phyloP scores from a whole-genome alignment of 2,888 invertebrate species.

The Aporophyla nigra region DNA sequence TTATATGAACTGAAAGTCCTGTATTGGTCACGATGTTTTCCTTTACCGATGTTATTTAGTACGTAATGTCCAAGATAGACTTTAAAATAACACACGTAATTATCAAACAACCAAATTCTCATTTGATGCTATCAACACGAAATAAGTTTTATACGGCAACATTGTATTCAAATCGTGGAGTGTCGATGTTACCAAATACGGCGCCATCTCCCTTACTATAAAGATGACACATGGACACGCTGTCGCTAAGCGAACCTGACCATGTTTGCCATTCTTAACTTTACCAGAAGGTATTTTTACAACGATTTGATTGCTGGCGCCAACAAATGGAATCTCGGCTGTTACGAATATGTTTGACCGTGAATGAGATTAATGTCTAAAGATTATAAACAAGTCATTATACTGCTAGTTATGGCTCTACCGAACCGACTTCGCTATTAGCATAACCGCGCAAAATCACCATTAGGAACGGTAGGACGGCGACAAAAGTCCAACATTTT shows the following conservation, averaged over 20 bases:
- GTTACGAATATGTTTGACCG: conserved; percentile 72
- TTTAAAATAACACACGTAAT: not conserved
- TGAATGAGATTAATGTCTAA: conserved; percentile 63
- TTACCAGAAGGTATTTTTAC: conserved; percentile 46
- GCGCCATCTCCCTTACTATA: conserved; percentile 34
- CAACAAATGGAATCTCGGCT: conserved; percentile 65
- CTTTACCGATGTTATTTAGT: not conserved
- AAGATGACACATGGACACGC: conserved; percentile 37
- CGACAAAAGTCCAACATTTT: conserved; percentile 46
- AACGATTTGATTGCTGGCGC: conserved; percentile 72
- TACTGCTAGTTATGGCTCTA: conserved; percentile 66
- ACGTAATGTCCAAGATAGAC: not conserved
- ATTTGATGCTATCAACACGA: not conserved
- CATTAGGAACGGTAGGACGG: conserved; percentile 41
- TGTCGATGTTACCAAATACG: conserved; percentile 27
- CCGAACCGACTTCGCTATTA: conserved; percentile 69
- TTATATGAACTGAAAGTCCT: not conserved
- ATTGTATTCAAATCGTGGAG: conserved; percentile 13
- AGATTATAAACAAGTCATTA: conserved; percentile 78
- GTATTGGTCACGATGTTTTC: not conserved
- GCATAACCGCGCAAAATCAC: conserved; percentile 65
- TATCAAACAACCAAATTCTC: not conserved
- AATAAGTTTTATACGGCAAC: not conserved
- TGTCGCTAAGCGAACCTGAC: conserved; percentile 34
- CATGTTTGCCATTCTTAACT: conserved; percentile 24